Conservation (phyloP, 2,888 invertebrate genomes). For the Taenaris catops region DNA sequence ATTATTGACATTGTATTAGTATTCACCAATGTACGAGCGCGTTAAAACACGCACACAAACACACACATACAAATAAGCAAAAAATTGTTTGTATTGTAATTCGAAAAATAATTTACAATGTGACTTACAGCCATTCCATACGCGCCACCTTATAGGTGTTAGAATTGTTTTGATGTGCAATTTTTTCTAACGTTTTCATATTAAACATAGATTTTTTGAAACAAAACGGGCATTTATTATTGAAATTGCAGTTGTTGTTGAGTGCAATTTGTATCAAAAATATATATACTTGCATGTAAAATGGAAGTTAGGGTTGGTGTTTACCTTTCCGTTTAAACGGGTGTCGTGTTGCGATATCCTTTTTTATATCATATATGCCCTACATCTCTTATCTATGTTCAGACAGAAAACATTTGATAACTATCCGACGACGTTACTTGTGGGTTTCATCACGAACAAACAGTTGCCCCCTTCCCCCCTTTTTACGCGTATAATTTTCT, state of each 20-base stretch:
- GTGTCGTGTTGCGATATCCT: too few relatives aligned
- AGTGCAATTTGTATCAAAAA: constrained; percentile 19
- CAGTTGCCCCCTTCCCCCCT: too few relatives aligned
- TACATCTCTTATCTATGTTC: too few relatives aligned
- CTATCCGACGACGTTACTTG: neutral
- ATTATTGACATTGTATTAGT: too few relatives aligned
- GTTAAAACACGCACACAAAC: neutral
- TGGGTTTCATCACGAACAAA: too few relatives aligned
- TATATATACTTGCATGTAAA: constrained; percentile 19
- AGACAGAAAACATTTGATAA: constrained; percentile 7
- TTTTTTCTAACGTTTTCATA: constrained; percentile 4
- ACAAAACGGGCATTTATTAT: neutral
- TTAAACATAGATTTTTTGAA: constrained; percentile 6
- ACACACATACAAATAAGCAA: neutral
- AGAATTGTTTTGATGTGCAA: too few relatives aligned
- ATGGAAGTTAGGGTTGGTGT: neutral
- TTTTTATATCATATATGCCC: too few relatives aligned
- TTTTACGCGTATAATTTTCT: too few relatives aligned
- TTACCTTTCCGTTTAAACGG: neutral
- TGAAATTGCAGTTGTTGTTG: neutral
- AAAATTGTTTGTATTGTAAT: too few relatives aligned
- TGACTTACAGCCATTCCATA: too few relatives aligned
- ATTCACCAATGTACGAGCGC: neutral
- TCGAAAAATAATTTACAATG: too few relatives aligned
- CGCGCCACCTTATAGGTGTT: too few relatives aligned